phyloP scores from a whole-genome alignment of 2,113 vertebrate genomes.

The Corythaixoides concolor region DNA sequence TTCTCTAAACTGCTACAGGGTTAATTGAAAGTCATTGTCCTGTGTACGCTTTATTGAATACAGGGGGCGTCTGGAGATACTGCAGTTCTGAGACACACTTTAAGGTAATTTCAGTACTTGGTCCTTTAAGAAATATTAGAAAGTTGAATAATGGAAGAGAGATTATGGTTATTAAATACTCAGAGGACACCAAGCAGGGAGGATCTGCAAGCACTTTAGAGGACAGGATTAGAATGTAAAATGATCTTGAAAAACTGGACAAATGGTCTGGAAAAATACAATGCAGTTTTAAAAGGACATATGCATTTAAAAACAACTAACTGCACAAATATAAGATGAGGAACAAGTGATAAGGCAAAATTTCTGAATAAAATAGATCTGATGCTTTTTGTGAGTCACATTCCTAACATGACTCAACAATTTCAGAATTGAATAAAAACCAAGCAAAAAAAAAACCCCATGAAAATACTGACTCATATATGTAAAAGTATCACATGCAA shows the following conservation, averaged over 20 bases:
- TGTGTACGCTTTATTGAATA: background rate
- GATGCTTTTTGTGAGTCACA: background rate
- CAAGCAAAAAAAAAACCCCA: accelerated
- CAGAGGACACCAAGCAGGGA: background rate
- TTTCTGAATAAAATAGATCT: background rate
- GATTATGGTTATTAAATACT: conserved; percentile 14
- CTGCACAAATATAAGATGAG: background rate
- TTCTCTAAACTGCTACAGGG: background rate
- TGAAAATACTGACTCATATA: background rate
- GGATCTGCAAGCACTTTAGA: conserved; percentile 21
- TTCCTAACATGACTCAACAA: background rate
- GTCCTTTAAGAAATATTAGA: conserved; percentile 28
- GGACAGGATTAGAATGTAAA: conserved; percentile 34
- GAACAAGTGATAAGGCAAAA: background rate
- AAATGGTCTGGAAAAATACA: conserved; percentile 46
- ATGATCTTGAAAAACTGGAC: conserved; percentile 48
- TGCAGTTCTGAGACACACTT: background rate
- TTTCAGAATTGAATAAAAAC: background rate
- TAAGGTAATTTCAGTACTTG: background rate
- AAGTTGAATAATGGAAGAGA: conserved; percentile 44
- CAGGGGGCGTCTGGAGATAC: accelerated
- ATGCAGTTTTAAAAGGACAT: conserved; percentile 3
- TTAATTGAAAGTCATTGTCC: background rate
- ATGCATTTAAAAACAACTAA: conserved; percentile 25
- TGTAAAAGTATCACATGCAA: background rate